Percentiles rank a stretch among this genome's conserved stretches.
phyloP scores from a whole-genome alignment of 2,113 vertebrate genomes.

The Maccullochella peelii region DNA sequence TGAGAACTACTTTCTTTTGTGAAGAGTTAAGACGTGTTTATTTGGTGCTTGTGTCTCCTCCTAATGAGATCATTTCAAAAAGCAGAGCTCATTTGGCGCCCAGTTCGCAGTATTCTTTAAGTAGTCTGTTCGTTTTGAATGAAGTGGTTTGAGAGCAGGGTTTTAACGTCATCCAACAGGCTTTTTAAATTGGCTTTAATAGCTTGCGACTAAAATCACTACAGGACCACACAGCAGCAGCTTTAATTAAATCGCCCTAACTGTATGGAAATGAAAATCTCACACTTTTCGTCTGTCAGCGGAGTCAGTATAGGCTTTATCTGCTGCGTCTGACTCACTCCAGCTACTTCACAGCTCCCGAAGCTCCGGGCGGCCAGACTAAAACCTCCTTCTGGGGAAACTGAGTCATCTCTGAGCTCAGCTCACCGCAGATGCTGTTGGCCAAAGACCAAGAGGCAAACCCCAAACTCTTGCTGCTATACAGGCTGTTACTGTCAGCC shows the following conservation, averaged over 20 bases:
- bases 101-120: conserved; percentile 36
- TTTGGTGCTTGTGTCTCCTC: conserved; percentile 23
- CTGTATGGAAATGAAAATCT: conserved; percentile 45
- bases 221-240: conserved; percentile 60
- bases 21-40: conserved; percentile 22
- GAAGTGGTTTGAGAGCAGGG: conserved; percentile 56
- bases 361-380: conserved; percentile 22
- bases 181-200: conserved; percentile 55
- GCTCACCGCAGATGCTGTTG: conserved; percentile 47
- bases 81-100: conserved; percentile 37
- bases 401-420: conserved; percentile 63
- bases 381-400: conserved; percentile 49
- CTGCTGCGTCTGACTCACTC: conserved; percentile 24
- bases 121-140: conserved; percentile 60
- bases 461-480: conserved; percentile 45
- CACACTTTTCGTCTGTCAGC: conserved; percentile 12
- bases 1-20: background rate
- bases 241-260: conserved; percentile 58
- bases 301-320: conserved; percentile 17
- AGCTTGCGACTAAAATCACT: conserved; percentile 45
- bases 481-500: conserved; percentile 45
- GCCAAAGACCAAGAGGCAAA: conserved; percentile 54
- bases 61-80: conserved; percentile 58
- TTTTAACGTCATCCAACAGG: conserved; percentile 38
- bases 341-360: conserved; percentile 32